A percentile compares a stretch with the other conserved stretches of the same genome.
Evolutionary conservation across 2,797 vertebrate species (phyloP).

Genomic region (Epinephelus coioides): DNA sequence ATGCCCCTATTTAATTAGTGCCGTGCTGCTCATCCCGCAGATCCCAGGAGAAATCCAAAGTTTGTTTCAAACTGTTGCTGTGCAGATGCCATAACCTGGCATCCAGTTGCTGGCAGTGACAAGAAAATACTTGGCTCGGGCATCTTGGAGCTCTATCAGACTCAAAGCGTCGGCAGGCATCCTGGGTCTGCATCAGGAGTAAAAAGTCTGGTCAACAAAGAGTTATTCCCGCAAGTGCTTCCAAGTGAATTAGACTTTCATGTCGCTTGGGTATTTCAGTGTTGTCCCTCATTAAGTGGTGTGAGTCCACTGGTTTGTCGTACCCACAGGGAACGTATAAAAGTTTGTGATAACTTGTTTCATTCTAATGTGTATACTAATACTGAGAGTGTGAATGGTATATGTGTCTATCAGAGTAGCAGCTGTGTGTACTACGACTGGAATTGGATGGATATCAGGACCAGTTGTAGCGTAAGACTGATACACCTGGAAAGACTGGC

Average conservation of each 20-base stretch:
- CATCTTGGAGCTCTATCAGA: constrained; percentile 21
- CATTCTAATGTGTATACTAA: not conserved
- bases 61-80: constrained; percentile 43
- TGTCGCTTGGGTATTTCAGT: not conserved
- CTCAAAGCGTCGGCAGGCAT: constrained; percentile 7
- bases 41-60: constrained; percentile 49
- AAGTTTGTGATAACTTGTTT: not conserved
- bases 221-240: not conserved
- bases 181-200: constrained; percentile 1
- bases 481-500: not conserved
- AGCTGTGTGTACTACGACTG: not conserved
- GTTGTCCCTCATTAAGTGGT: constrained; percentile 14
- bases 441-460: not conserved
- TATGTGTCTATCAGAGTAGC: not conserved
- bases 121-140: constrained; percentile 19
- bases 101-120: constrained; percentile 19
- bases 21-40: constrained; percentile 11
- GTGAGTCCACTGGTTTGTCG: not conserved
- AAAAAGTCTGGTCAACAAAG: constrained; percentile 7
- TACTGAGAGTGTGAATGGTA: not conserved
- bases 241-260: not conserved
- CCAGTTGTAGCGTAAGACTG: not conserved
- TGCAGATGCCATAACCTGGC: constrained; percentile 44
- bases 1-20: constrained; percentile 47
- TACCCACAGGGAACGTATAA: not conserved